phyloP scores from a whole-genome alignment of 2,113 vertebrate species.

The Alligator mississippiensis region DNA sequence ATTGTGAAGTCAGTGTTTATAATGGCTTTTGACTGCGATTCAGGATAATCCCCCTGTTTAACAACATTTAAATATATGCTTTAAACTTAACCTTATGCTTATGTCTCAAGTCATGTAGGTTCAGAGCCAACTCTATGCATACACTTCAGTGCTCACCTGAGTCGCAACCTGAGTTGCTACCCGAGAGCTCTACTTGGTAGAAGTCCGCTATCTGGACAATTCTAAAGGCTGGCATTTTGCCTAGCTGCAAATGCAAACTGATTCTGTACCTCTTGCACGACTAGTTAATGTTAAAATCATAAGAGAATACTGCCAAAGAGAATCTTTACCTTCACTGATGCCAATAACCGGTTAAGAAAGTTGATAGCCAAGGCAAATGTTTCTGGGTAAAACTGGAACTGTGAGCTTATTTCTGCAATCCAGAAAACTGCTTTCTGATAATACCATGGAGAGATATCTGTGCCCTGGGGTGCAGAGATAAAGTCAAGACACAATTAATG shows the following conservation, averaged over 20 bases:
- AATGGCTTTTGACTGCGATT: background rate
- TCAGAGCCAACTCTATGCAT: no score
- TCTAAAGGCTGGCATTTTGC: background rate
- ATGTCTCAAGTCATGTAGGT: background rate
- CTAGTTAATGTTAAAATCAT: background rate
- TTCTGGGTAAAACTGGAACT: conserved; percentile 77
- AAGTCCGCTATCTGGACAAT: background rate
- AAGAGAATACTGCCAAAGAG: background rate
- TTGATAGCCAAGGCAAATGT: conserved; percentile 79
- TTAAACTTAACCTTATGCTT: background rate
- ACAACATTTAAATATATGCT: background rate
- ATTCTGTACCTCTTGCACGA: background rate
- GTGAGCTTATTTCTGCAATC: conserved; percentile 73
- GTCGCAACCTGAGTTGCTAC: background rate
- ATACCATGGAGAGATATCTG: conserved; percentile 73
- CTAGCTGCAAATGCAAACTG: background rate
- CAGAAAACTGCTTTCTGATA: conserved; percentile 77
- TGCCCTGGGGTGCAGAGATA: conserved; percentile 63
- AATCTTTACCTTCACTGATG: conserved; percentile 76
- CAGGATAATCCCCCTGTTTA: background rate
- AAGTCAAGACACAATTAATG: background rate
- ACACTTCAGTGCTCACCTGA: no score
- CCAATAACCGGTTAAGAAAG: conserved; percentile 78
- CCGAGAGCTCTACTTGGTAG: background rate
- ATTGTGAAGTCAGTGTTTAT: background rate